Percentiles rank a stretch among this genome's conserved stretches.
These are phyloP conservation scores for Hanleya hanleyi DNA, from an alignment of 2,888 invertebrate species.

Conservation along the genomic window DNA sequence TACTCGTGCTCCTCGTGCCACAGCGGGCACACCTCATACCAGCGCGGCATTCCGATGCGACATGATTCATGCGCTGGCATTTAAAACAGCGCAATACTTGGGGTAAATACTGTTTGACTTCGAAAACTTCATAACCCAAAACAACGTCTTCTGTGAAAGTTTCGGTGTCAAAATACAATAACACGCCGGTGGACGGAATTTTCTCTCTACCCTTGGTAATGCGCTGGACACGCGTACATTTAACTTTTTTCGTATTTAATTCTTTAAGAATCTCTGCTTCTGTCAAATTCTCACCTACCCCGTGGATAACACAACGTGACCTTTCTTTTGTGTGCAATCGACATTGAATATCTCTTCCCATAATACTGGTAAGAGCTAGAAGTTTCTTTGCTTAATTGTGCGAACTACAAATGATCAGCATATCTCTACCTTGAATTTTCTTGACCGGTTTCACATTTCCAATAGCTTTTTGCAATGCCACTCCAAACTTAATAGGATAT, in stretches of 20 bases:
- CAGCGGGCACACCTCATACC: too few relatives aligned
- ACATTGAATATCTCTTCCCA: background rate
- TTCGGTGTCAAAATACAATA: background rate
- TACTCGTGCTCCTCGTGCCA: too few relatives aligned
- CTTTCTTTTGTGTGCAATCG: background rate
- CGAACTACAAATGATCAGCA: background rate
- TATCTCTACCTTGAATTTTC: background rate
- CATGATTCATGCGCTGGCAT: too few relatives aligned
- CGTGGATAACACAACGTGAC: background rate
- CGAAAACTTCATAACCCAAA: background rate
- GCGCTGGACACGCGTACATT: background rate
- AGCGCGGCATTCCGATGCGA: too few relatives aligned
- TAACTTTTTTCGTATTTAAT: background rate
- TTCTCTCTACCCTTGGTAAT: background rate
- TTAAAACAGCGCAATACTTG: background rate
- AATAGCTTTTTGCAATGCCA: background rate
- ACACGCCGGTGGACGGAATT: background rate
- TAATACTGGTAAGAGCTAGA: background rate
- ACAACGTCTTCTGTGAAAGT: background rate
- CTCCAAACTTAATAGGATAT: background rate
- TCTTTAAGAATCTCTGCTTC: background rate
- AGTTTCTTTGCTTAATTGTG: background rate
- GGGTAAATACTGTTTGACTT: background rate
- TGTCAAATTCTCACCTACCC: background rate
- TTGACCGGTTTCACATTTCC: background rate